Conservation (phyloP, 2,113 vertebrate species). For the Symphodus melops region DNA sequence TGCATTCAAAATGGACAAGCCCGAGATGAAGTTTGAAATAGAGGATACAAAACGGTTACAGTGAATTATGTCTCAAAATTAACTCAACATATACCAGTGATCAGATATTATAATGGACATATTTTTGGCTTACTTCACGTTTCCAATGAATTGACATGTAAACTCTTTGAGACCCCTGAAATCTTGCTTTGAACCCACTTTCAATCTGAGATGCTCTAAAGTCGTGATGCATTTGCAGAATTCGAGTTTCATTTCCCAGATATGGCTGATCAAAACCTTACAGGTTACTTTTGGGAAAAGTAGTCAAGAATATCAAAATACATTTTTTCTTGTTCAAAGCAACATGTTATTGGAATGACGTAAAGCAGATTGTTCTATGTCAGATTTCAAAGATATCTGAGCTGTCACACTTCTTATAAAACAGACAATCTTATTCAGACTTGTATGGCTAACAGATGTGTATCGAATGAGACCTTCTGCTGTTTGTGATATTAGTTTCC, state of each 20-base stretch:
- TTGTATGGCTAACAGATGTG: slow-evolving; percentile 62
- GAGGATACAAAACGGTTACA: too few relatives aligned
- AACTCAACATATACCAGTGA: too few relatives aligned
- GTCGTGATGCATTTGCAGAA: slow-evolving; percentile 11
- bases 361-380: slow-evolving; percentile 65
- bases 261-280: slow-evolving; percentile 17
- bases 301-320: slow-evolving; percentile 24
- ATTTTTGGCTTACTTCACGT: too few relatives aligned
- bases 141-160: too few relatives aligned
- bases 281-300: slow-evolving; percentile 8
- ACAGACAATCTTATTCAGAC: slow-evolving; percentile 41
- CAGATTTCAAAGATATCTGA: slow-evolving; percentile 50
- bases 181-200: too few relatives aligned
- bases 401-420: slow-evolving; percentile 47
- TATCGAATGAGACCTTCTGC: slow-evolving; percentile 39
- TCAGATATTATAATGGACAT: too few relatives aligned
- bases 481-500: slow-evolving; percentile 34
- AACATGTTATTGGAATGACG: slow-evolving; percentile 68
- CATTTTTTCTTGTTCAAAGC: slow-evolving; percentile 55
- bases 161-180: too few relatives aligned
- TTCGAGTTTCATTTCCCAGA: neutral
- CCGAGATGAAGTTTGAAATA: too few relatives aligned
- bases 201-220: too few relatives aligned
- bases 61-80: too few relatives aligned
- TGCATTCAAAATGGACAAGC: neutral